Base-by-base conservation (phyloP, 2,888 invertebrate species). In the Philereme transversata region DNA sequence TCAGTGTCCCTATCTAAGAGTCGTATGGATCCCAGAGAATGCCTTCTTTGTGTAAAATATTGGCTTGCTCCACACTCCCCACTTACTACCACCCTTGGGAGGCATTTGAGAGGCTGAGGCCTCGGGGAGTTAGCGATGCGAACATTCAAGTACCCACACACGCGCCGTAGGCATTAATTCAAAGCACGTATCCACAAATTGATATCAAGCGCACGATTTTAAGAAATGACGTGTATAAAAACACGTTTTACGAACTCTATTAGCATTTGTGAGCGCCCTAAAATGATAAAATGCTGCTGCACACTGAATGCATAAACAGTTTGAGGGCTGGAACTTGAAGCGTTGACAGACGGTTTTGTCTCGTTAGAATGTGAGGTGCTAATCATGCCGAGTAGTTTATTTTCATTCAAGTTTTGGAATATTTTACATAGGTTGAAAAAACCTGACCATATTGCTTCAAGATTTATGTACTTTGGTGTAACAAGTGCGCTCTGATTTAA, bases 121-220 rank as follows among this genome's bases (percentile, higher is more conserved):
- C 62, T 53, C 41, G 51, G 57, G 51, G 62, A 58, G 41, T 51
- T 59, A 66, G 62, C 65, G 61, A 62, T 54, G 64, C 58, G 62
- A 60, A 45, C 61, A 62, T 60, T 51, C 56, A 44, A 59, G 54
- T 69, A 73, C 72, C 70, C 71, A 74, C 71, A 68, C 75, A 67
- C 74, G 73, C 75, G 76, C 74, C 73, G 64, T 63, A 52, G 51
- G 69, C 74, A 81, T 74, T 73, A 69, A 88, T 79, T 83, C 83
- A 53, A 64, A 70, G 73, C 88, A 84, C 88, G 87, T 81, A 62
- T 71, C 62, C 72, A 75, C 75, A 86, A 84, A 87, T 86, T 87
- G 83, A 85, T 87, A 87, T 67, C 83, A 79, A 78, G 75, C 73
- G 78, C 83, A 86, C 86, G 84, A 81, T 83, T 87, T 86, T 84